Evolutionary conservation across 2,888 invertebrate genomes (phyloP).

Genomic region (Acanthosepion esculentum): DNA sequence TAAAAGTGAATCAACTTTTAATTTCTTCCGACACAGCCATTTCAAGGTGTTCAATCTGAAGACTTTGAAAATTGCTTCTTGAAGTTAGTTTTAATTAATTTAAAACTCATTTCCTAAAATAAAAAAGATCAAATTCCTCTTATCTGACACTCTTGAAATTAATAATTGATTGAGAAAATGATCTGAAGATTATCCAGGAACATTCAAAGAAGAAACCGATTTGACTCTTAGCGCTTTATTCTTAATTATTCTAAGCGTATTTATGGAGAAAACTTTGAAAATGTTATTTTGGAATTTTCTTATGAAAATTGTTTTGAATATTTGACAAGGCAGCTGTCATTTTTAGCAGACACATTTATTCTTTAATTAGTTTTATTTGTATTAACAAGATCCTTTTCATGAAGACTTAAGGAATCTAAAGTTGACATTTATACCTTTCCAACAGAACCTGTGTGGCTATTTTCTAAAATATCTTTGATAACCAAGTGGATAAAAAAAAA

Average conservation of each 20-base stretch:
- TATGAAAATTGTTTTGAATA: background rate
- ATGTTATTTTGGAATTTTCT: background rate
- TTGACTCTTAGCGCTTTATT: background rate
- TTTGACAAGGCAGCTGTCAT: slow-evolving; percentile 33
- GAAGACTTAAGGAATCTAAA: too few relatives aligned
- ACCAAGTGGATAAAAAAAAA: too few relatives aligned
- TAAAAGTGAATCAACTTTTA: too few relatives aligned
- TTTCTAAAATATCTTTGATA: too few relatives aligned
- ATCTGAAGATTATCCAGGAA: background rate
- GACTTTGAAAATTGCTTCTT: background rate
- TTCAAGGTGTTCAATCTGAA: background rate
- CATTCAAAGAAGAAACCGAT: background rate
- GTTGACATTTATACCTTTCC: too few relatives aligned
- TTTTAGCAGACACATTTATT: background rate
- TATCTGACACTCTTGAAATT: background rate
- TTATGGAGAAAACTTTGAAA: background rate
- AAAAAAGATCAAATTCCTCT: background rate
- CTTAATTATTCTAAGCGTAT: background rate
- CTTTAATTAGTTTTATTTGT: background rate
- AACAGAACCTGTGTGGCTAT: too few relatives aligned
- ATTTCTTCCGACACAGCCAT: too few relatives aligned
- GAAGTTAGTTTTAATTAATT: background rate
- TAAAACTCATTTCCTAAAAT: background rate
- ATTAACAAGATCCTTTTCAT: background rate
- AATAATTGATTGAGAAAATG: slow-evolving; percentile 8